These are phyloP conservation scores for Graptemys geographica DNA, from an alignment of 2,797 vertebrate species.

Conservation along the genomic window DNA sequence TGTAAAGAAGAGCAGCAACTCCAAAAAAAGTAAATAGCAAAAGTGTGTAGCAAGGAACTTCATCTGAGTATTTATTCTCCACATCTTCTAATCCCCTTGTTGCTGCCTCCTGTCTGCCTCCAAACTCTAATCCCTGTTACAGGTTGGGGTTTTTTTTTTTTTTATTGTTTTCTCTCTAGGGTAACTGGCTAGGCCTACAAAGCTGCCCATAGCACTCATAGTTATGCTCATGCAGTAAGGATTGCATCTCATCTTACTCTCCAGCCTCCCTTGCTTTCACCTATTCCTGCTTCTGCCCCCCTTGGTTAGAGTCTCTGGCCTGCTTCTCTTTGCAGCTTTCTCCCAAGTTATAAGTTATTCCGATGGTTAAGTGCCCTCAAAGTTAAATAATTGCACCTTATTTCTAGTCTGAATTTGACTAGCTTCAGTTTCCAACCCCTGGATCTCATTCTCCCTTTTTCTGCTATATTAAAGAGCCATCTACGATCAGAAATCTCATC, in stretches of 20 bases:
- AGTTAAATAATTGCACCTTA: no score
- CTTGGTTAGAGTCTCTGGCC: no score
- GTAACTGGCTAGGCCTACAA: neutral
- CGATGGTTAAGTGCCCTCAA: no score
- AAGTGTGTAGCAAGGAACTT: fast-evolving
- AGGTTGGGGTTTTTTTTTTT: neutral
- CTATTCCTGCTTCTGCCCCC: no score
- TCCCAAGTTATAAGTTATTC: no score
- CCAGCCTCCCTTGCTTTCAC: constrained; percentile 17
- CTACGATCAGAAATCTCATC: no score
- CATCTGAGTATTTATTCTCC: neutral
- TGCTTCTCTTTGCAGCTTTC: no score
- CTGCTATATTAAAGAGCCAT: no score
- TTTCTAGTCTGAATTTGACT: no score
- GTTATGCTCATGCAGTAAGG: fast-evolving
- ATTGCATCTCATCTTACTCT: constrained; percentile 37
- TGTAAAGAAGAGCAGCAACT: fast-evolving
- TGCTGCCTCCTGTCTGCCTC: neutral
- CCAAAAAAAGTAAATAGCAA: neutral
- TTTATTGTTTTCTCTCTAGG: neutral
- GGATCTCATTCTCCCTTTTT: no score
- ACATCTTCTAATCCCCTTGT: fast-evolving
- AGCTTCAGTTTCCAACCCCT: no score
- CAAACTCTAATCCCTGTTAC: neutral
- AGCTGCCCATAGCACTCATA: neutral